phyloP scores from a whole-genome alignment of 2,888 invertebrate genomes.

The Drosophila bunnanda region DNA sequence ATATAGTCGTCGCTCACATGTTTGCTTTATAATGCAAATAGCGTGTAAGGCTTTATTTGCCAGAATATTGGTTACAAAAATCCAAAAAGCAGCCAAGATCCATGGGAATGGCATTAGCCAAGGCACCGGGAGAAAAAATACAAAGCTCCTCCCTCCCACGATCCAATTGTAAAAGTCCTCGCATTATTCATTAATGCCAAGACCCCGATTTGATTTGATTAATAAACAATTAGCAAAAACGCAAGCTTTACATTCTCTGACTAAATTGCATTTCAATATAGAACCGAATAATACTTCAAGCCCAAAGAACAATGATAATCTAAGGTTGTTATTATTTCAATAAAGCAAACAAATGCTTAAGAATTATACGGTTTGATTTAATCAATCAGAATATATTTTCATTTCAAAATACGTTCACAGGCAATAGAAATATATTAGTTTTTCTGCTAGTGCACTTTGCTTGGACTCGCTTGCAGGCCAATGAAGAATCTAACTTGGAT shows the following conservation, averaged over 20 bases:
- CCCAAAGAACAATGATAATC: neutral
- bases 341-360: constrained; percentile 1
- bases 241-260: neutral
- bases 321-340: neutral
- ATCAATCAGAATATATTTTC: neutral
- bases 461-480: constrained; percentile 47
- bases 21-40: constrained; percentile 68
- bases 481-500: constrained; percentile 66
- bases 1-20: constrained; percentile 42
- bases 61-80: constrained; percentile 74
- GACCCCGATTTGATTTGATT: constrained; percentile 7
- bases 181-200: neutral
- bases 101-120: constrained; percentile 27
- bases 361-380: neutral
- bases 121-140: constrained; percentile 20
- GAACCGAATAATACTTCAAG: neutral
- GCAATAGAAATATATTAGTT: neutral
- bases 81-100: constrained; percentile 46
- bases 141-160: neutral
- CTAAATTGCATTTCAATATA: neutral
- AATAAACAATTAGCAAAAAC: constrained; percentile 8
- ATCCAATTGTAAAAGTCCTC: neutral
- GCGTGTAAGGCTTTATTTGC: constrained; percentile 68
- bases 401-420: neutral
- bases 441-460: constrained; percentile 21